Base-by-base conservation (phyloP, 2,113 vertebrate species). In the Podilymbus podiceps region DNA sequence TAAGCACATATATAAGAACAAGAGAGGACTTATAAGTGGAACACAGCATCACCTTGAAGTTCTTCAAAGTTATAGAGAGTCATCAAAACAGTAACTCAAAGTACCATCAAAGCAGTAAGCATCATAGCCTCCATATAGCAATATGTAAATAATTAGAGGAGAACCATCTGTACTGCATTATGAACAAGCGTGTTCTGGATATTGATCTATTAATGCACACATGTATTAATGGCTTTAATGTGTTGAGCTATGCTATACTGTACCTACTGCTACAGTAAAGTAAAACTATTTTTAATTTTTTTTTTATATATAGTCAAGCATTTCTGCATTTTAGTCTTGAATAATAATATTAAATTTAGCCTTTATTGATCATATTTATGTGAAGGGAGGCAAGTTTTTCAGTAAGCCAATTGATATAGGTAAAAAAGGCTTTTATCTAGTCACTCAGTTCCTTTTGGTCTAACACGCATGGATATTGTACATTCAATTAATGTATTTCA, bases 11-110 rank as follows among this genome's bases (percentile, higher is more conserved):
- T 21, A 71, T 49, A 84, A 50, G 42, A 93, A 82, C 49, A 94
- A 92, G 80, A 81, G 67, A 90, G 52, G 49, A 62, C 82, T 90
- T 92, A 16, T 55, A 77, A 82, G 75, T 85, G 79, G 83, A 92
- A 84, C 11, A 4, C 67, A 85, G 22, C 8, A 75, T 93, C 93
- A 96, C 77, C 85, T 93, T 95, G 88, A 95, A 95, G 78, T 90
- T 30, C 81, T 88, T 97, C 73, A 93, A 93, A 95, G 78, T 94
- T 93, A 75, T 62, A 58, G 0, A 1, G 64, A 94, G 68, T 81
- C 74, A 81, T 95, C 89, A 95, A 92, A 94, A 92, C 63, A 97
- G 80, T 64, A 93, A 93, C 66, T 94, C 76, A 76, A 79, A 91
- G 77, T 82, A 75, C 69, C 60, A 85, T 93, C 81, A 91, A 95